phyloP scores from a whole-genome alignment of 1,140 invertebrate genomes.

The Kradibia gibbosae region DNA sequence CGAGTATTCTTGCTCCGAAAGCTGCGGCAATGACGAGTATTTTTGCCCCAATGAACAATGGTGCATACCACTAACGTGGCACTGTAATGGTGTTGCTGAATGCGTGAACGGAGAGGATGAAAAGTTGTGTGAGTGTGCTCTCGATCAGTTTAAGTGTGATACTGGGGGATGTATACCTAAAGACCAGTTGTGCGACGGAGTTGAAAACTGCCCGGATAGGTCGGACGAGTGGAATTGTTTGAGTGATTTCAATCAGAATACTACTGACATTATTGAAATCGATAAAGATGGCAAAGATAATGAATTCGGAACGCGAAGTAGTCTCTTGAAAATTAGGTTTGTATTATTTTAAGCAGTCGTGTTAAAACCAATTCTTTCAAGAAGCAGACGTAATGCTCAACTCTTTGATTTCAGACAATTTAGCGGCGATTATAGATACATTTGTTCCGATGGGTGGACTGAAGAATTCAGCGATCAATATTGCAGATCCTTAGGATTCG shows the following conservation, averaged over 20 bases:
- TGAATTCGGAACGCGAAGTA: conserved; percentile 50
- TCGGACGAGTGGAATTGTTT: conserved; percentile 79
- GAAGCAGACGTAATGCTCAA: not conserved
- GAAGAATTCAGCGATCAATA: conserved; percentile 73
- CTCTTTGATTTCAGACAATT: conserved; percentile 59
- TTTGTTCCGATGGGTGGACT: conserved; percentile 75
- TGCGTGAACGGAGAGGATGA: conserved; percentile 80
- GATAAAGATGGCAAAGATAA: conserved; percentile 51
- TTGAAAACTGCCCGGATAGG: conserved; percentile 76
- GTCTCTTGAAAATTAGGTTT: conserved; percentile 65
- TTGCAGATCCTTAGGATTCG: conserved; percentile 74
- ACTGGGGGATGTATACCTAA: conserved; percentile 75
- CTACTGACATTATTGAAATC: conserved; percentile 49
- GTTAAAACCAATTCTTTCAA: too few relatives aligned
- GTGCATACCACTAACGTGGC: conserved; percentile 75
- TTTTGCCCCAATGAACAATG: conserved; percentile 74
- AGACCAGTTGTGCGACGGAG: conserved; percentile 75
- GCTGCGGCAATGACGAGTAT: conserved; percentile 75
- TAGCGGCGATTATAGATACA: conserved; percentile 67
- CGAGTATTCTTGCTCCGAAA: conserved; percentile 76
- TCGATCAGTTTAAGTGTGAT: conserved; percentile 75
- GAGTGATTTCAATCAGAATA: conserved; percentile 28
- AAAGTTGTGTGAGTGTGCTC: conserved; percentile 74
- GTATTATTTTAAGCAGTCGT: too few relatives aligned
- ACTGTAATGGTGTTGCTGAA: conserved; percentile 78